Evolutionary conservation across 2,888 invertebrate species (phyloP).

Genomic region (Coenonympha arcania): DNA sequence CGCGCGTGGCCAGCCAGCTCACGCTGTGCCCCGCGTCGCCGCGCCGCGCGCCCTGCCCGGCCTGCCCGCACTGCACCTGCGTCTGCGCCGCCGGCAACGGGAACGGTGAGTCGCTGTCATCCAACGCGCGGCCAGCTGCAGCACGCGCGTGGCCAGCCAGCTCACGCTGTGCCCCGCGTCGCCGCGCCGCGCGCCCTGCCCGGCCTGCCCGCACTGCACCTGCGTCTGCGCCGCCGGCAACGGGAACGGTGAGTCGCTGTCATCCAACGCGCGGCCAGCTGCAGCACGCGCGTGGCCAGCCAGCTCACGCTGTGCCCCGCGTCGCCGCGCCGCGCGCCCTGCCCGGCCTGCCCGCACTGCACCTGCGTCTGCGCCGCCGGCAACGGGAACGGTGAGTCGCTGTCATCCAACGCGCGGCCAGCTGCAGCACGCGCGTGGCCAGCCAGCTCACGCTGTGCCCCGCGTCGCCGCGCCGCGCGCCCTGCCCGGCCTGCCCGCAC

Average conservation of each 20-base stretch:
- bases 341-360: constrained; percentile 35
- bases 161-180: constrained; percentile 64
- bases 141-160: constrained; percentile 46
- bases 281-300: constrained; percentile 41
- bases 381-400: constrained; percentile 7
- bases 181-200: constrained; percentile 44
- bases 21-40: constrained; percentile 65
- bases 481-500: constrained; percentile 36
- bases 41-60: constrained; percentile 37
- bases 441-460: constrained; percentile 64
- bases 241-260: too few species aligned
- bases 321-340: constrained; percentile 47
- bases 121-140: constrained; percentile 32
- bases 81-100: constrained; percentile 5
- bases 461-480: constrained; percentile 48
- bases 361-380: constrained; percentile 20
- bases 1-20: constrained; percentile 49
- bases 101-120: too few species aligned
- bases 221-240: constrained; percentile 9
- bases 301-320: constrained; percentile 65
- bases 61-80: constrained; percentile 33
- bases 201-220: constrained; percentile 34
- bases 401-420: too few species aligned
- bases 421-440: constrained; percentile 39
- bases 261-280: constrained; percentile 32